A percentile compares a stretch with the other conserved stretches of the same genome.
Evolutionary conservation across 2,113 vertebrate species (phyloP).

Genomic region (Paratilapia polleni): DNA sequence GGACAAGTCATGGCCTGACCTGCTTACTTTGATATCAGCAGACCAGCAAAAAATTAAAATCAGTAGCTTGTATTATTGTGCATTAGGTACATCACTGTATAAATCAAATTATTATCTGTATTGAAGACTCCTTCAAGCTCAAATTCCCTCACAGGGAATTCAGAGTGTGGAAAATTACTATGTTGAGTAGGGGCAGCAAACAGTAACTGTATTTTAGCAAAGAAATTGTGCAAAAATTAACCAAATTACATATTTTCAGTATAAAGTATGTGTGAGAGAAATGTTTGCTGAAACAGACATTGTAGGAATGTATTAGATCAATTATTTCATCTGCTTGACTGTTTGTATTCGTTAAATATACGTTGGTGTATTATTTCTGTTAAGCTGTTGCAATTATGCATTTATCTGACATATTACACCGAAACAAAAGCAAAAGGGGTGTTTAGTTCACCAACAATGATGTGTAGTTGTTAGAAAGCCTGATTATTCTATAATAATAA

Average conservation of each 20-base stretch:
- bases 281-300: too few relatives aligned
- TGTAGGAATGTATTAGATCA: not conserved
- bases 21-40: not conserved
- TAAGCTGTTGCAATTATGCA: not conserved
- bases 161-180: not conserved
- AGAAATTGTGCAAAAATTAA: not conserved
- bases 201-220: not conserved
- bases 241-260: not conserved
- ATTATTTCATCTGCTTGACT: not conserved
- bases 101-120: not conserved
- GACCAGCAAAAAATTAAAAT: not conserved
- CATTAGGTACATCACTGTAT: not conserved
- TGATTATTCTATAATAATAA: not conserved
- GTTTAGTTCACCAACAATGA: not conserved
- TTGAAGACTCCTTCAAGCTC: not conserved
- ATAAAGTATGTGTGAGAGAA: not conserved
- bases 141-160: not conserved
- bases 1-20: not conserved
- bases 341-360: not conserved
- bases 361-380: not conserved
- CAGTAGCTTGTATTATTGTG: not conserved
- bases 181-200: not conserved
- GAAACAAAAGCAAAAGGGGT: not conserved
- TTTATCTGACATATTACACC: not conserved
- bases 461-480: not conserved